phyloP scores from a whole-genome alignment of 2,113 vertebrate genomes.

The Catagonus wagneri region DNA sequence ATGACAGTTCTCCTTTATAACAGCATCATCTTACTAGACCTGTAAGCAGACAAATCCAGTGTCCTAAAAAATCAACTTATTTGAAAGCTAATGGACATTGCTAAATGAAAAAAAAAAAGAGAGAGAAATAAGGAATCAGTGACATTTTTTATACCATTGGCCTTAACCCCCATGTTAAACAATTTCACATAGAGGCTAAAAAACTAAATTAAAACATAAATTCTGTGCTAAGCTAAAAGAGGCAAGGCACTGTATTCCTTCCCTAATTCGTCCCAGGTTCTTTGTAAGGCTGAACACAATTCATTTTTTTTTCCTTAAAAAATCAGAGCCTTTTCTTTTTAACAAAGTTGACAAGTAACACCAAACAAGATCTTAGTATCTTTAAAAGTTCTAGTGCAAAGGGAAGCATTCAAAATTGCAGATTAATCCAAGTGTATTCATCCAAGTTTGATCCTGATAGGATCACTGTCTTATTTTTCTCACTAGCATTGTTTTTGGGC shows the following conservation, averaged over 20 bases:
- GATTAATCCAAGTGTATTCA: background rate
- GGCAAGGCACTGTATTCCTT: constrained; percentile 30
- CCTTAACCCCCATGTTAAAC: constrained; percentile 73
- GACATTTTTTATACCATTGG: constrained; percentile 72
- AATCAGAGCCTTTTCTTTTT: background rate
- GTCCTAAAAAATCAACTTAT: constrained; percentile 71
- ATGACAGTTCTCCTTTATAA: constrained; percentile 71
- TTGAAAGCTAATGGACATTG: constrained; percentile 68
- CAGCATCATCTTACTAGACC: constrained; percentile 52
- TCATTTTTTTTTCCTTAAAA: constrained; percentile 33
- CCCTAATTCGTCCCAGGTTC: constrained; percentile 24
- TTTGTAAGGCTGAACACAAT: constrained; percentile 38
- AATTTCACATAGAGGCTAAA: constrained; percentile 71
- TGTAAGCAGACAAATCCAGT: constrained; percentile 54
- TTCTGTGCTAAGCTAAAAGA: constrained; percentile 73
- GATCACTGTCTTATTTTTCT: background rate
- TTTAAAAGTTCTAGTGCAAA: constrained; percentile 39
- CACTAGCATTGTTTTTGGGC: background rate
- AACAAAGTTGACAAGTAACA: constrained; percentile 41
- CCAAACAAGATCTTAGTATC: constrained; percentile 7
- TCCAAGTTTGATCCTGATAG: background rate
- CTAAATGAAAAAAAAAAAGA: constrained; percentile 70
- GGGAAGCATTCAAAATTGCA: background rate
- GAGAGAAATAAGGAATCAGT: constrained; percentile 72
- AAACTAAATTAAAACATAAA: constrained; percentile 81